Evolutionary conservation across 2,888 invertebrate genomes (phyloP).

Genomic region (Drosophila diplacantha): DNA sequence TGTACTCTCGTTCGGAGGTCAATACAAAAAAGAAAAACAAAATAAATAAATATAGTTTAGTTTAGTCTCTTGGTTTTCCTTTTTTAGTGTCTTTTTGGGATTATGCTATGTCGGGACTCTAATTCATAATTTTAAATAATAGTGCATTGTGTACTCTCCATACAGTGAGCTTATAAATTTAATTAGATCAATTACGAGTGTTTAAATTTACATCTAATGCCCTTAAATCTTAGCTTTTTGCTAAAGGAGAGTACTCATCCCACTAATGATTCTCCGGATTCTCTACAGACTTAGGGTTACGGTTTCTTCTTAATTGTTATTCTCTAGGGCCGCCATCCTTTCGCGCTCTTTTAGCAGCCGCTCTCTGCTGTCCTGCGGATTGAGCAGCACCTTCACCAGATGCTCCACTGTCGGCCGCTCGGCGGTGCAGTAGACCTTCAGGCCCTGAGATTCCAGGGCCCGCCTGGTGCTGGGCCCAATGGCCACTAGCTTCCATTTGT

Average conservation of each 20-base stretch:
- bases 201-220: neutral
- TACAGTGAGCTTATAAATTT: neutral
- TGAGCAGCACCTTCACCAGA: conserved; percentile 78
- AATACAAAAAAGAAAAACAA: conserved; percentile 26
- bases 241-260: neutral
- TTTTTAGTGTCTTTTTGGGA: conserved; percentile 5
- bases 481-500: conserved; percentile 79
- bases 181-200: neutral
- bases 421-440: conserved; percentile 78
- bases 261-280: neutral
- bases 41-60: conserved; percentile 10
- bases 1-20: conserved; percentile 57
- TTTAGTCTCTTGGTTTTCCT: conserved; percentile 18
- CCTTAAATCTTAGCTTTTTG: neutral
- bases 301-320: conserved; percentile 16
- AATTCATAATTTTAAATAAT: neutral
- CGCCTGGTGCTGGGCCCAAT: conserved; percentile 81
- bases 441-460: conserved; percentile 78
- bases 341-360: conserved; percentile 53
- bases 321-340: conserved; percentile 27
- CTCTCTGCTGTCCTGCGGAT: conserved; percentile 73
- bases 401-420: conserved; percentile 80
- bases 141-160: conserved; percentile 1
- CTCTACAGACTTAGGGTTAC: conserved; percentile 2
- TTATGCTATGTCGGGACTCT: neutral